Conservation (phyloP, 2,888 invertebrate species). For the Seira musarum region DNA sequence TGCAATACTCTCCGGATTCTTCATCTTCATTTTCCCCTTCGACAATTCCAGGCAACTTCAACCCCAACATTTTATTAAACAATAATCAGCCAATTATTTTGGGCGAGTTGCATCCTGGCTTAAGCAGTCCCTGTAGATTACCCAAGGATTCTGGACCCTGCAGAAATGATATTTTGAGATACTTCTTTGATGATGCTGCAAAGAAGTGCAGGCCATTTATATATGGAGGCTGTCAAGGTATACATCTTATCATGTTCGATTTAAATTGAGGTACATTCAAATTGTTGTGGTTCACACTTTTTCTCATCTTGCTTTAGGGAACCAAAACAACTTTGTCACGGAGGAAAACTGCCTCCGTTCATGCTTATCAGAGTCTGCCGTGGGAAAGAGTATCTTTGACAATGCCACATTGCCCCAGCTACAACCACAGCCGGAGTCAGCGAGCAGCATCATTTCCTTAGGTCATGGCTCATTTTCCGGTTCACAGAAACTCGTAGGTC, state of each 20-base stretch:
- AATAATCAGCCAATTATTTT: constrained; percentile 14
- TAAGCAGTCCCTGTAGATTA: constrained; percentile 63
- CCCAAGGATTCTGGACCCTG: constrained; percentile 68
- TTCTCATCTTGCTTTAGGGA: constrained; percentile 37
- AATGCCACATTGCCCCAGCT: constrained; percentile 8
- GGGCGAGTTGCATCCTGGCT: constrained; percentile 65
- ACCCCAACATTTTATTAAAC: constrained; percentile 12
- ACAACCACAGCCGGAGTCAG: constrained; percentile 21
- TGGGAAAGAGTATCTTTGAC: neutral
- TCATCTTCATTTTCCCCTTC: constrained; percentile 53
- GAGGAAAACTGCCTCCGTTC: constrained; percentile 61
- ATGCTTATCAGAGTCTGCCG: constrained; percentile 24
- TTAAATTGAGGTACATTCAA: neutral
- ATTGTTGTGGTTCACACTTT: too few relatives aligned
- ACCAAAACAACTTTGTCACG: constrained; percentile 65
- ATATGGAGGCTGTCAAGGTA: constrained; percentile 68
- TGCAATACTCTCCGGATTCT: constrained; percentile 65
- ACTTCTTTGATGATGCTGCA: constrained; percentile 64
- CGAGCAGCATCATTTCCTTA: constrained; percentile 38
- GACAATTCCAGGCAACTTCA: constrained; percentile 40
- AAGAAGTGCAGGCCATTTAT: constrained; percentile 67
- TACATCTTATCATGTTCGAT: too few relatives aligned
- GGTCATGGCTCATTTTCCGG: constrained; percentile 18
- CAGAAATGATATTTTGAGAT: constrained; percentile 65
- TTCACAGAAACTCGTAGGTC: constrained; percentile 10